Base-by-base conservation (phyloP, 2,797 vertebrate species). In the Phataginus tricuspis region DNA sequence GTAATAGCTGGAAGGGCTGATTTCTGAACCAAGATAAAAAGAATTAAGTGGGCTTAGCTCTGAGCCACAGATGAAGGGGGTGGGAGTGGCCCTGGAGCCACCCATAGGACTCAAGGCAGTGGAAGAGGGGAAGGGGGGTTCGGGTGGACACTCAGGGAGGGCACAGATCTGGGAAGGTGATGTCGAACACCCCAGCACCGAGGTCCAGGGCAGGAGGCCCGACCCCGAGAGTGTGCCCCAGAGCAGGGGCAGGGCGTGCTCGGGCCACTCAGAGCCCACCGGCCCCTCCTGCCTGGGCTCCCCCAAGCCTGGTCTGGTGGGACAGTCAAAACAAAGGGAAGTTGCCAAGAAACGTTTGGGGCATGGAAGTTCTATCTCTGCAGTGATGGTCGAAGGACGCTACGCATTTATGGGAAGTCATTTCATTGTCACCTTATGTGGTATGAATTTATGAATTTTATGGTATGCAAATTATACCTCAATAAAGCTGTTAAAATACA, bases 1-100 rank as follows among this genome's bases (percentile, higher is more conserved):
- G 16, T 27, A 42, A 92, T 8, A 59, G 78, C 85, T 27, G 39
- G 64, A 91, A 86, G 61, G 86, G 84, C 55, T 14, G 61, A 63
- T 45, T 92, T 95, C 96, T 94, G 91, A 95, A 84, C 85, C 45
- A 39, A 93, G 95, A 97, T 97, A 96, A 97, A 90, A 96, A 91
- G 95, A 93, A 96, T 94, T 85, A 89, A 97, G 86, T 21, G 61
- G 87, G 93, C 53, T 96, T 90, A 88, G 95, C 90, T 88, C 37
- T 37, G 51, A 88, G 84, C 87, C 49, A 31, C 0, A 5, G 90
- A 80, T 15, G 64, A 55, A 75, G 53, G 63, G 12, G 57, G 45
- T 45, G 45, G 63, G 61, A 12, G 63, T 10, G 37, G 51, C 11
- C 57, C 49, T 5, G 15, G 68, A 63, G 82, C 87, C 90, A 74